Evolutionary conservation across 2,888 invertebrate genomes (phyloP), one percentile per base, ranked within the genome.

Genomic region (Autographa gamma): DNA sequence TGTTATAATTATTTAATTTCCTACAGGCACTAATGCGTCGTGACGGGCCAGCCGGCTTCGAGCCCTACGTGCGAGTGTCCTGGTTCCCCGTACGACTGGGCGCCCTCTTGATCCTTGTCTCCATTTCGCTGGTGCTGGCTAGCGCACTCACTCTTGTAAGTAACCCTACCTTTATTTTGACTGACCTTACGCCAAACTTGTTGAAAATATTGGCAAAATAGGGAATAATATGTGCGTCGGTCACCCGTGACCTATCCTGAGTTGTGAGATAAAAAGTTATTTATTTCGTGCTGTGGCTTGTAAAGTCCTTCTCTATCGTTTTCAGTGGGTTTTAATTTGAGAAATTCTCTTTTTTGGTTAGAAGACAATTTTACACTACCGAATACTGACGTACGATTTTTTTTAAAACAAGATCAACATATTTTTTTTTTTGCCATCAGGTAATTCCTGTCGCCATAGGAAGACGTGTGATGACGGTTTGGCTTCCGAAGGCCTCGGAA

Each of bases 381-480:
- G 3, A 25, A 25, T 25, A 25, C 3, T 25, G 25, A 41, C 13
- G 11, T 41, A n/a, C n/a, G n/a, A n/a, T n/a, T n/a, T n/a, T n/a
- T n/a, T n/a, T n/a, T n/a, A n/a, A n/a, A n/a, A n/a, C n/a, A 41
- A 38, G 0, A 13, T 63, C 16, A 56, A 34, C 25, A 56, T 66
- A 58, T 31, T 62, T 19, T 69, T 62, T 34, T 66, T 34, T 84
- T 84, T 9, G 73, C n/a, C 43, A 7, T 48, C n/a, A 96, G 95
- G 93, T 99, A 2, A 96, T 99, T 60, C 99, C 99, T 16, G 99
- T 99, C 16, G 98, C 98, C 94, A 96, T 99, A 76, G 99, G 99
- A 1, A 97, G 99, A 16, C 97, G 97, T 84, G 97, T 98, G 25
- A 98, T 99, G 98, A 97, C 98, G 0, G 85, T 98, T 7, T 98